phyloP scores from a whole-genome alignment of 2,113 vertebrate species.

The Gambusia holbrooki region DNA sequence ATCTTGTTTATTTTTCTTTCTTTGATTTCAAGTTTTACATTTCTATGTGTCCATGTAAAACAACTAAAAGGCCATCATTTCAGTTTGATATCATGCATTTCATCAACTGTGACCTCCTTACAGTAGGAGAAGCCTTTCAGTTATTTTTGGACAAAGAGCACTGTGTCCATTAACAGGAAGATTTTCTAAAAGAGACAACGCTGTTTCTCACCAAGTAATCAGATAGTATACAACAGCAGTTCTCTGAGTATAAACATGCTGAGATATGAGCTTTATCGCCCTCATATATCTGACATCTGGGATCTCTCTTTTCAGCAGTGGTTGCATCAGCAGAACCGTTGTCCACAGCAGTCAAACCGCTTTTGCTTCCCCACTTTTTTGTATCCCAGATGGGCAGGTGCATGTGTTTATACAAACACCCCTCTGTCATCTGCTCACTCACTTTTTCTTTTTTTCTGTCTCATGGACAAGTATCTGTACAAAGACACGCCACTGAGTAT shows the following conservation, averaged over 20 bases:
- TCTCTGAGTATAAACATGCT: slow-evolving; percentile 68
- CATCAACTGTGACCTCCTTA: neutral
- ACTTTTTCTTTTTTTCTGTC: slow-evolving; percentile 1
- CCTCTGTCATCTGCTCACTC: neutral
- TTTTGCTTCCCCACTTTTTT: slow-evolving; percentile 27
- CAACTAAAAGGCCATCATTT: neutral
- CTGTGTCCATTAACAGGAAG: neutral
- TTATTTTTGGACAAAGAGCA: neutral
- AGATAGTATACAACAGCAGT: slow-evolving; percentile 54
- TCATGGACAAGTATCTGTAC: neutral
- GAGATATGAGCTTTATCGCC: slow-evolving; percentile 76
- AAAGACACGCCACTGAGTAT: neutral
- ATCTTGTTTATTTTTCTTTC: slow-evolving; percentile 19
- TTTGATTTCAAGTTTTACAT: neutral
- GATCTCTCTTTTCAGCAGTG: slow-evolving; percentile 43
- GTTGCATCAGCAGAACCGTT: slow-evolving; percentile 67
- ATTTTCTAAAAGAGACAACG: slow-evolving; percentile 20
- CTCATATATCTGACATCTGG: slow-evolving; percentile 61
- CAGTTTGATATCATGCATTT: neutral
- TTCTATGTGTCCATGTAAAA: slow-evolving; percentile 2
- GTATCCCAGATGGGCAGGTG: slow-evolving; percentile 56
- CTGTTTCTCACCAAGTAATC: slow-evolving; percentile 48
- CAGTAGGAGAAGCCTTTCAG: neutral
- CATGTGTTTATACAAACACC: slow-evolving; percentile 33
- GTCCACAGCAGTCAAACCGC: slow-evolving; percentile 49